phyloP scores from a whole-genome alignment of 2,888 invertebrate species.

The Melipona beecheii region DNA sequence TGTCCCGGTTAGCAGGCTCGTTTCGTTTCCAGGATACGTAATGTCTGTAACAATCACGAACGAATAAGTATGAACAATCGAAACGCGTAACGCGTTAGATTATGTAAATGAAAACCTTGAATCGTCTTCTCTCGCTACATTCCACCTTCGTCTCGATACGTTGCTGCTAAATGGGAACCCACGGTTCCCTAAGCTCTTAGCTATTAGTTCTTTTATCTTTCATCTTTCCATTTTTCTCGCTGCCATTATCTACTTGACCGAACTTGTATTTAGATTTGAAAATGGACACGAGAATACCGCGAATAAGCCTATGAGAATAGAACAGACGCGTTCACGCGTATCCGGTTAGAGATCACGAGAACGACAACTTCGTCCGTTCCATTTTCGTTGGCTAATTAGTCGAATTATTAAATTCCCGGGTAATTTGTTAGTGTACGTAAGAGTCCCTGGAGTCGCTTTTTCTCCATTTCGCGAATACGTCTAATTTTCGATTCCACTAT shows the following conservation, averaged over 20 bases:
- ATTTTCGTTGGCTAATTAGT: constrained; percentile 39
- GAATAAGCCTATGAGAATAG: neutral
- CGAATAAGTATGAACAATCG: constrained; percentile 36
- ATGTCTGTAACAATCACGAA: constrained; percentile 68
- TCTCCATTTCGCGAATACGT: neutral
- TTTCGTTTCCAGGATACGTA: constrained; percentile 70
- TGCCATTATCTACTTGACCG: neutral
- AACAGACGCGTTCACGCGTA: constrained; percentile 29
- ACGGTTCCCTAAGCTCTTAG: neutral
- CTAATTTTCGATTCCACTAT: neutral
- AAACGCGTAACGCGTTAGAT: constrained; percentile 39
- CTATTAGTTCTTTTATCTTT: neutral
- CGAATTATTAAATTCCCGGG: constrained; percentile 39
- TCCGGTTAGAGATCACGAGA: constrained; percentile 40
- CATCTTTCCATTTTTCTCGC: neutral
- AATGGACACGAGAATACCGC: neutral
- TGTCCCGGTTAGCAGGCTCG: constrained; percentile 28
- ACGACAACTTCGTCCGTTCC: constrained; percentile 35
- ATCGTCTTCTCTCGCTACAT: neutral
- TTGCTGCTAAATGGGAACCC: neutral
- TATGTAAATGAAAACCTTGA: constrained; percentile 54
- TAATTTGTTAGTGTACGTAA: constrained; percentile 39
- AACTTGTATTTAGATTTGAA: neutral
- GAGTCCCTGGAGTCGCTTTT: neutral
- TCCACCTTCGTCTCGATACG: neutral